Percentiles rank a stretch among this genome's conserved stretches.
phyloP scores from a whole-genome alignment of 1,140 invertebrate species.

The Daktulosphaira vitifoliae region DNA sequence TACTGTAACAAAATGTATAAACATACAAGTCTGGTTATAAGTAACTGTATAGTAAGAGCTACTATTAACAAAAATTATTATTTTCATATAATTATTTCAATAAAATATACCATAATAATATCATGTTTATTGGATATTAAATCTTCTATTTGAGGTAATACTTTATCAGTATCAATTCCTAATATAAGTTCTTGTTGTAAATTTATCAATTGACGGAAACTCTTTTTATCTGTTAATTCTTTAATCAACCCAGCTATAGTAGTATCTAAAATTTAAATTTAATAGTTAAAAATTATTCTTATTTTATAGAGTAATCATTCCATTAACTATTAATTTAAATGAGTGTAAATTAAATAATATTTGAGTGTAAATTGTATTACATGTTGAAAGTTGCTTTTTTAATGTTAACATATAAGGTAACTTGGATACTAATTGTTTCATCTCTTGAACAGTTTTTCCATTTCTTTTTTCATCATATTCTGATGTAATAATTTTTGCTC shows the following conservation, averaged over 20 bases:
- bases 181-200: slow-evolving; percentile 87
- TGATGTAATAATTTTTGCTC: slow-evolving; percentile 75
- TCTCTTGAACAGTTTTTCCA: slow-evolving; percentile 83
- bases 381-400: slow-evolving; percentile 52
- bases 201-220: slow-evolving; percentile 57
- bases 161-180: slow-evolving; percentile 82
- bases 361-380: slow-evolving; percentile 43
- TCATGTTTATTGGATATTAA: slow-evolving; percentile 75
- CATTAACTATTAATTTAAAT: too few species aligned
- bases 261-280: slow-evolving; percentile 55
- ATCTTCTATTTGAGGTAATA: slow-evolving; percentile 81
- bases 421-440: slow-evolving; percentile 86
- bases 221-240: slow-evolving; percentile 56
- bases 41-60: too few species aligned
- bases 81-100: too few species aligned
- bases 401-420: slow-evolving; percentile 80
- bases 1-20: too few species aligned
- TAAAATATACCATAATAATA: slow-evolving; percentile 66
- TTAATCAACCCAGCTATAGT: slow-evolving; percentile 68
- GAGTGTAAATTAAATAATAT: neutral
- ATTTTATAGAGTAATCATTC: neutral
- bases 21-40: too few species aligned
- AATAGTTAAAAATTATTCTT: slow-evolving; percentile 17
- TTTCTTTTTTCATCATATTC: slow-evolving; percentile 76
- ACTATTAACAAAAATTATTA: too few species aligned